Base-by-base conservation (phyloP, 2,113 vertebrate genomes). In the Tamias sibiricus region DNA sequence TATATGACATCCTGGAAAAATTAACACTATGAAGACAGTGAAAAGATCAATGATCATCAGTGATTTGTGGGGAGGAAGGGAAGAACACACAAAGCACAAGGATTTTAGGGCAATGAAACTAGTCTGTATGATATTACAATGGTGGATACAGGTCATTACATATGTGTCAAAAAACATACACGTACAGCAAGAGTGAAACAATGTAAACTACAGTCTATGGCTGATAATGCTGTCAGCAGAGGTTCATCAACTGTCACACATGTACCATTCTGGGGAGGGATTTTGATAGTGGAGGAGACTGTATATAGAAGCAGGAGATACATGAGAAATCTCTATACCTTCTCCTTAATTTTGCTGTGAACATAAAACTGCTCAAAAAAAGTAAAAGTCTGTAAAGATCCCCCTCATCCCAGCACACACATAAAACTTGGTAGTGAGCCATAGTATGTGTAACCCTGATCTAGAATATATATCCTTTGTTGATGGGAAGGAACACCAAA, bases 281-380 rank as follows among this genome's bases (percentile, higher is more conserved):
- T 26, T 26, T 19, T 28, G 35, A 75, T 2, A 19, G 0, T 40
- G 16, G 35, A 10, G 20, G 49, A 42, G 32, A 11, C 35, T 0
- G 0, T 17, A 8, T 40, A 2, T 30, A 8, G 30, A 1, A 47
- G 16, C 28, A 24, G 81, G 42, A 13, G 54, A 10, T 71, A 13
- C 44, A 24, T 16, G 62, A 52, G 24, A 44, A 54, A 8, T 24
- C 14, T 37, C 75, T 42, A 32, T 94, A 32, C 35, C 42, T 57
- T 89, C 22, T 85, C 57, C 35, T 86, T 17, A 81, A 57, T 57
- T 88, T 87, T 64, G 26, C n/a, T 81, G 32, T 68, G 59, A 88
- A 80, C 16, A 49, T 49, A 42, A 75, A 81, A 40, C 24, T 81
- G 30, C 4, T 81, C 35, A 10, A 83, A 86, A 81, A 52, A 13